Base-by-base conservation (phyloP, 2,797 vertebrate genomes). In the Mus spretus region DNA sequence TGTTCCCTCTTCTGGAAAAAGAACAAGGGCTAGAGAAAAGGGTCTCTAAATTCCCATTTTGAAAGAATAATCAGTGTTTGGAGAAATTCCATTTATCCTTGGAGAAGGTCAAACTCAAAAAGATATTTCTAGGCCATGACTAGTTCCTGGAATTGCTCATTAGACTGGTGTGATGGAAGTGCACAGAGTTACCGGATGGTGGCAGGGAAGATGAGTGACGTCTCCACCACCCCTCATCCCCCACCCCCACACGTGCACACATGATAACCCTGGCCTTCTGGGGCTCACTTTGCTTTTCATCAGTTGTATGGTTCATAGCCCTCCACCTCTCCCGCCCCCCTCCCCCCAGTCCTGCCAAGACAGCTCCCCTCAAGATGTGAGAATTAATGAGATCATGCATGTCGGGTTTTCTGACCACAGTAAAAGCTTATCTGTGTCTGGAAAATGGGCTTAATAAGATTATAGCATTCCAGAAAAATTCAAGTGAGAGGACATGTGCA, bases 321-420 rank as follows among this genome's bases (percentile, higher is more conserved):
- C 26, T 7, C 24, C 1, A 0, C 26, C 26, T 22, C 9, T 17
- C 17, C 3, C 8, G 0, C 4, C 15, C 24, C 37, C 17, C 6
- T 10, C 15, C 24, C 37, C 17, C 6, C 10, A 26, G 20, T 67
- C 24, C n/a, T 88, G 10, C 65, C 65, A 55, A 75, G 67, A 86
- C 24, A 47, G 11, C 77, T 14, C 14, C 53, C 55, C 74, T 34
- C 9, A 2, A 78, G 37, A 90, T 3, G 44, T 0, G 31, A 75
- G 28, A 34, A 53, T 65, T 80, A n/a, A 53, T 20, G 22, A 79
- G 13, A 57, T 19, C 7, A 2, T 1, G 13, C 8, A 22, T 61
- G 55, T 53, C 26, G 6, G 44, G 78, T 34, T 81, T 78, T 57
- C 22, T 31, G 31, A 91, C 26, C 14, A 19, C 14, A 37, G 31